Evolutionary conservation across 2,113 vertebrate genomes (phyloP).

Genomic region (Mastomys natalensis): DNA sequence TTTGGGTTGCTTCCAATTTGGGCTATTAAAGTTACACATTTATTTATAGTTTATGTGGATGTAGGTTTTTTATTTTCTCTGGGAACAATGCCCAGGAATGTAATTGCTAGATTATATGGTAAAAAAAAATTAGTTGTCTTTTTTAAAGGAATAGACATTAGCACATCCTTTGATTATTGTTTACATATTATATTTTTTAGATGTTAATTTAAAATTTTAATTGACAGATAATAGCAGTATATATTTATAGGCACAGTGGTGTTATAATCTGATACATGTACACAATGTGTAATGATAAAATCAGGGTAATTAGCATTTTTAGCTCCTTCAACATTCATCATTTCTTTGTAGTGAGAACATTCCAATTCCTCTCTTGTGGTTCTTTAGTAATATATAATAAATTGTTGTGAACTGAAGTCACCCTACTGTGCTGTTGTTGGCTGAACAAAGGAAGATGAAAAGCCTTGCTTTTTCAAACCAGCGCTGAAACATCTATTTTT

Average conservation of each 20-base stretch:
- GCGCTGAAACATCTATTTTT: constrained; percentile 57
- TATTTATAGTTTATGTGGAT: constrained; percentile 4
- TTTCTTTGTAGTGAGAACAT: background rate
- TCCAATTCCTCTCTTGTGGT: background rate
- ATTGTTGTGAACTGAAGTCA: constrained; percentile 10
- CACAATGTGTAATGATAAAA: background rate
- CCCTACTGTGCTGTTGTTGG: constrained; percentile 38
- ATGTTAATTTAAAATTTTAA: constrained; percentile 30
- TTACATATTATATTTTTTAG: background rate
- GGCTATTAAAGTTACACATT: constrained; percentile 1
- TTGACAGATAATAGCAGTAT: background rate
- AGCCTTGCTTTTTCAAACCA: constrained; percentile 55
- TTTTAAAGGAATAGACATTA: background rate
- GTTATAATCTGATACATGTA: constrained; percentile 25
- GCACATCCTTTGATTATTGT: constrained; percentile 3
- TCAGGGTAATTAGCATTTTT: background rate
- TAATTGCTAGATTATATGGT: constrained; percentile 12
- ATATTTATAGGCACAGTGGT: background rate
- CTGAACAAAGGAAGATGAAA: constrained; percentile 56
- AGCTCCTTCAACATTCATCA: constrained; percentile 1
- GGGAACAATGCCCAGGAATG: constrained; percentile 23
- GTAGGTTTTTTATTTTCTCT: constrained; percentile 27
- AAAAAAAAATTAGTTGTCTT: background rate
- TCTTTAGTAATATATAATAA: constrained; percentile 48
- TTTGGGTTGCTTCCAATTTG: background rate